Conservation (phyloP, 2,888 invertebrate species). For the Ferrisia virgata region DNA sequence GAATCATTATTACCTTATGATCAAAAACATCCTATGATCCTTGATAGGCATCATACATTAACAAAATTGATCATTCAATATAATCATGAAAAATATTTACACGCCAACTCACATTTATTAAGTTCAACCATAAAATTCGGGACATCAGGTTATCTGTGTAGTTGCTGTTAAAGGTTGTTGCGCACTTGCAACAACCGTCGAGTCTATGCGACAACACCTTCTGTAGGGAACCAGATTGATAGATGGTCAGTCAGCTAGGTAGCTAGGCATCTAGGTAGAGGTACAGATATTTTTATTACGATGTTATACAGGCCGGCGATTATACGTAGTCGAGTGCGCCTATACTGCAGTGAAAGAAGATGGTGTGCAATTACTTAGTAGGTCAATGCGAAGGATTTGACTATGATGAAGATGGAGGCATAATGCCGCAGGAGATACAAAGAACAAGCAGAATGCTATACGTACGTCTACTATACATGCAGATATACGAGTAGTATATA, state of each 20-base stretch:
- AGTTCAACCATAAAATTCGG: neutral
- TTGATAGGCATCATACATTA: neutral
- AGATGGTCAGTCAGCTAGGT: too few relatives aligned
- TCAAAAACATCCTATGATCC: neutral
- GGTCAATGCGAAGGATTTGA: slow-evolving; percentile 43
- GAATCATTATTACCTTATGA: neutral
- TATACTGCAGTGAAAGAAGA: neutral
- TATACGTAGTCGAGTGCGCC: slow-evolving; percentile 1
- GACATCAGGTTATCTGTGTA: too few relatives aligned
- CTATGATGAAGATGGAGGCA: neutral
- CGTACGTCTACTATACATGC: neutral
- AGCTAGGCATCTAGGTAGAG: too few relatives aligned
- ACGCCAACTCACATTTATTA: neutral
- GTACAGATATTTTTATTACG: neutral
- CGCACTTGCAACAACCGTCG: too few relatives aligned
- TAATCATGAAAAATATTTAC: neutral
- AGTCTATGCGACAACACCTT: too few relatives aligned
- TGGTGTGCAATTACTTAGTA: slow-evolving; percentile 35
- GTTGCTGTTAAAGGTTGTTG: too few relatives aligned
- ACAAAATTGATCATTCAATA: slow-evolving; percentile 5
- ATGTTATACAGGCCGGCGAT: neutral
- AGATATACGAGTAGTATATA: neutral
- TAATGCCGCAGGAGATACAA: neutral
- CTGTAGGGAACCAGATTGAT: too few relatives aligned
- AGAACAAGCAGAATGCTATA: neutral